Conservation (phyloP, 2,797 vertebrate species). For the Ispidina picta region DNA sequence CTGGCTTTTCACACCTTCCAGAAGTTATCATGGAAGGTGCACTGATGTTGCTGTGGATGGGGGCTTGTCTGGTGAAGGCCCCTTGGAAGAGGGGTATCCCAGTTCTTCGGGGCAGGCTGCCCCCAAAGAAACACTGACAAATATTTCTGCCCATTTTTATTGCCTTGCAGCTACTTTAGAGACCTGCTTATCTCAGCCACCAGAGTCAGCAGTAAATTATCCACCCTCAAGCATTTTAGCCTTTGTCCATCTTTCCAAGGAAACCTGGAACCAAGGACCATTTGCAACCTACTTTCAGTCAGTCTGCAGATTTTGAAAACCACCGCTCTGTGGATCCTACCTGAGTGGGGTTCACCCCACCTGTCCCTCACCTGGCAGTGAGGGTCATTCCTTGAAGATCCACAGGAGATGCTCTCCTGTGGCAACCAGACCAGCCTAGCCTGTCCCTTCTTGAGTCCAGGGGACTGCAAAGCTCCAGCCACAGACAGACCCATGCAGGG, state of each 20-base stretch:
- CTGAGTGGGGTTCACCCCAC: neutral
- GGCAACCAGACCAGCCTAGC: neutral
- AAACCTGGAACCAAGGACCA: accelerated
- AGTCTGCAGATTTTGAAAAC: neutral
- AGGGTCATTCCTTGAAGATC: neutral
- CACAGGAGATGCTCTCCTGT: accelerated
- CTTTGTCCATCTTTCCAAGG: neutral
- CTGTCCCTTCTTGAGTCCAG: neutral
- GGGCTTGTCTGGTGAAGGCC: neutral
- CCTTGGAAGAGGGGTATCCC: neutral
- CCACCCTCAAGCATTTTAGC: neutral
- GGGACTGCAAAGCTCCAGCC: neutral
- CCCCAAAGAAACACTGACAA: neutral
- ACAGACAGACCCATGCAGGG: neutral
- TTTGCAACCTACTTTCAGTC: neutral
- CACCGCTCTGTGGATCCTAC: neutral
- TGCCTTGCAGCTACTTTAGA: neutral
- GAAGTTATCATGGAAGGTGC: neutral
- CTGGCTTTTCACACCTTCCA: neutral
- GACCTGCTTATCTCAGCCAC: neutral
- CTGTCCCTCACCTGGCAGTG: neutral
- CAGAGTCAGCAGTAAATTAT: neutral
- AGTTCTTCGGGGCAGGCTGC: neutral
- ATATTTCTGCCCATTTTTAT: neutral
- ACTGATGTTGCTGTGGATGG: neutral